Evolutionary conservation across 1,140 invertebrate genomes (phyloP).

Genomic region (Marisa cornuarietis): DNA sequence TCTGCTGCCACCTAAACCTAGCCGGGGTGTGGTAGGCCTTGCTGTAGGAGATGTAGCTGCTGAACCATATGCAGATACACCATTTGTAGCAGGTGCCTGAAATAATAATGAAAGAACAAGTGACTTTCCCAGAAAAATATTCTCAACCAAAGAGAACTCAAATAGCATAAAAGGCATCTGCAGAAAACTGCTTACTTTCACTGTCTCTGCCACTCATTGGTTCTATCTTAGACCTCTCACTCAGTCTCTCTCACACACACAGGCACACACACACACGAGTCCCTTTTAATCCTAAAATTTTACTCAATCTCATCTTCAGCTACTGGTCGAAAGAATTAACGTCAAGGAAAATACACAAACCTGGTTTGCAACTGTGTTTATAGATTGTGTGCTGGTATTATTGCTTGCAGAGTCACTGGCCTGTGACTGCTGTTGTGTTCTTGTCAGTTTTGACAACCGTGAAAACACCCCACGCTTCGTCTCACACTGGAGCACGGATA

Average conservation of each 20-base stretch:
- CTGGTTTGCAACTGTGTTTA: background rate
- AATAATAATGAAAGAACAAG: background rate
- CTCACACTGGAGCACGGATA: slow-evolving; percentile 76
- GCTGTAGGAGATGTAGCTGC: slow-evolving; percentile 24
- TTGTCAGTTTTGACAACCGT: slow-evolving; percentile 85
- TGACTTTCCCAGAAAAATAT: too few species aligned
- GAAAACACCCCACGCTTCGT: slow-evolving; percentile 93
- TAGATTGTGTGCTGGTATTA: background rate
- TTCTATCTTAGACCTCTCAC: too few species aligned
- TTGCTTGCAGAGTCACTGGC: slow-evolving; percentile 14
- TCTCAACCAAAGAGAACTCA: too few species aligned
- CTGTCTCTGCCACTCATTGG: too few species aligned
- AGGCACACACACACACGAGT: background rate
- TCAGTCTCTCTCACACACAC: background rate
- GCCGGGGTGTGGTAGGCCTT: slow-evolving; percentile 30
- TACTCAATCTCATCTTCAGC: background rate
- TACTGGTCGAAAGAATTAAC: background rate
- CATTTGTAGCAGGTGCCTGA: slow-evolving; percentile 13
- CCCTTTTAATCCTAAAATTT: background rate
- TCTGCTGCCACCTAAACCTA: slow-evolving; percentile 38
- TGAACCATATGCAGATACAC: background rate
- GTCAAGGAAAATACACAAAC: background rate
- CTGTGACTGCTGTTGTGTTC: slow-evolving; percentile 68
- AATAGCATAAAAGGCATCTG: too few species aligned
- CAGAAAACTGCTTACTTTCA: too few species aligned